Base-by-base conservation (phyloP, 2,113 vertebrate species). In the Laticauda colubrina region DNA sequence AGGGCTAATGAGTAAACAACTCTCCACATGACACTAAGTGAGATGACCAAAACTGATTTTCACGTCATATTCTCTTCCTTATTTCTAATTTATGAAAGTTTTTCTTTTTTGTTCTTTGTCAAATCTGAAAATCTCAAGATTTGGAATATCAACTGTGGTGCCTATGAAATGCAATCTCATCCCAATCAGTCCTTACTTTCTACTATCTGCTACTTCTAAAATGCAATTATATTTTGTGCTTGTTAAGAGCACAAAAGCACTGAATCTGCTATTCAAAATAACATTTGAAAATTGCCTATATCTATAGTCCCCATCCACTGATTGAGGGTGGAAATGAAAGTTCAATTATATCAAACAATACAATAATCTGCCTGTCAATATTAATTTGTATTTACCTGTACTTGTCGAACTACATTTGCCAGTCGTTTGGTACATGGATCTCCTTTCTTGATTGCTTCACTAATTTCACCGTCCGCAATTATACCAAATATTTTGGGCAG, bases 351-450 rank as follows among this genome's bases (percentile, higher is more conserved):
- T 8, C 57, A 29, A 87, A 88, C 64, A n/a, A 87, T 18, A 81
- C 90, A 94, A 48, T 2, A 91, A 45, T 24, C 81, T 86, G 9
- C 2, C 57, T 1, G 14, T 85, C 9, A 95, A 29, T 2, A 59
- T 39, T 43, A 88, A 89, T 39, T 5, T 56, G 59, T 39, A 85
- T 94, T 96, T 92, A 98, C 99, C 98, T 99, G 99, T 92, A 99
- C 99, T 98, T 99, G 99, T 95, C 98, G 98, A 97, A 99, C 98
- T 81, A 99, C 99, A 3, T 99, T 99, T 29, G 99, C 99, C 97
- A 99, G 94, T 85, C 99, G 97, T 95, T 99, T 99, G 97, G 98
- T 99, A 97, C 99, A 99, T 0, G 98, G 97, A 92, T 99, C 99
- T 97, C 99, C 99, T 0, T 98, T 98, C 96, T 99, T 99, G 85